A percentile compares a stretch with the other conserved stretches of the same genome.
Conservation (phyloP, 1,140 invertebrate genomes). For the Belonocnema kinseyi region DNA sequence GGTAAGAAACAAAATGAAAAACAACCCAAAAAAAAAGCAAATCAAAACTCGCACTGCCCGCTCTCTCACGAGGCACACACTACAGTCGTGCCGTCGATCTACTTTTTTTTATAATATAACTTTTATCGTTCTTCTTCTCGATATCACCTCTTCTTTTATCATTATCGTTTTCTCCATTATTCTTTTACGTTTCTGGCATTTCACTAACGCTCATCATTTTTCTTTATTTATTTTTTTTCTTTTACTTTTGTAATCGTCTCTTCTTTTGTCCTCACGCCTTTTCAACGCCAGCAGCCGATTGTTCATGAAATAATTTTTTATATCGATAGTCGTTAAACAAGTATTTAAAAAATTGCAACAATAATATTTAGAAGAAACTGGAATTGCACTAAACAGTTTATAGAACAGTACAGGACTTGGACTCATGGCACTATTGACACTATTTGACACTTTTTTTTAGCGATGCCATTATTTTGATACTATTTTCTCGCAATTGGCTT, state of each 20-base stretch:
- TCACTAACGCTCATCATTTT: neutral
- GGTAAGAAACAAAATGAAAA: constrained; percentile 63
- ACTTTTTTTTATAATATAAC: constrained; percentile 31
- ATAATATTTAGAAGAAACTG: too few species aligned
- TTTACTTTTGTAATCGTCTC: constrained; percentile 1
- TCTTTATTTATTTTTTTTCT: neutral
- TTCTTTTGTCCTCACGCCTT: neutral
- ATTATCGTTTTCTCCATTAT: constrained; percentile 23
- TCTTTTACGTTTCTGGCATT: neutral
- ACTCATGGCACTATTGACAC: too few species aligned
- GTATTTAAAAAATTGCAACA: too few species aligned
- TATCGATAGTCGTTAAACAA: too few species aligned
- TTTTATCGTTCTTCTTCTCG: constrained; percentile 5
- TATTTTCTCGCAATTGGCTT: too few species aligned
- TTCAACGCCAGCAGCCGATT: neutral
- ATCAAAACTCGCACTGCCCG: constrained; percentile 66
- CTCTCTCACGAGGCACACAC: constrained; percentile 65
- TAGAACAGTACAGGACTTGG: too few species aligned
- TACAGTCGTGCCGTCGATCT: constrained; percentile 47
- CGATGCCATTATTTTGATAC: too few species aligned
- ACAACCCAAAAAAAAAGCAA: constrained; percentile 41
- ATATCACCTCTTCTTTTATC: constrained; percentile 20
- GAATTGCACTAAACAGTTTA: too few species aligned
- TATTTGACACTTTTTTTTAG: too few species aligned
- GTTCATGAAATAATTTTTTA: neutral